phyloP scores from a whole-genome alignment of 1,140 invertebrate species.

The Globodera ellingtonae region DNA sequence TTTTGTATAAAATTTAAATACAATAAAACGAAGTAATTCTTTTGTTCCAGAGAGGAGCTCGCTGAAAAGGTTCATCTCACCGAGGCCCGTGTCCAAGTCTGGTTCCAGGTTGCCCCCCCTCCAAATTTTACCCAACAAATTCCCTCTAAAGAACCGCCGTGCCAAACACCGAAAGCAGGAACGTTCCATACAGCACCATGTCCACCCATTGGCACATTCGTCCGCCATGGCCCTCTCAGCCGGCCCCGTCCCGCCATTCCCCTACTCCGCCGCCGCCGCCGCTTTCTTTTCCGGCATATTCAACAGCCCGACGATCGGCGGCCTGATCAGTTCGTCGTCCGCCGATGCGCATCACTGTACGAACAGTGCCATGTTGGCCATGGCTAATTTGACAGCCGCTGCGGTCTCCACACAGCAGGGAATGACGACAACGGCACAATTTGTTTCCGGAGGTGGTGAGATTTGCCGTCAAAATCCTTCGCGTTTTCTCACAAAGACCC shows the following conservation, averaged over 20 bases:
- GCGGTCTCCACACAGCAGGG: not conserved
- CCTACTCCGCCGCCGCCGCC: not conserved
- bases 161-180: constrained; percentile 20
- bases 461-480: not conserved
- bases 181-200: constrained; percentile 13
- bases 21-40: too few species aligned
- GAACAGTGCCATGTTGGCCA: not conserved
- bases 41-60: constrained; percentile 81
- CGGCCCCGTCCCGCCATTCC: not conserved
- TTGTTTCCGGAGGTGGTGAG: not conserved
- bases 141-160: constrained; percentile 15
- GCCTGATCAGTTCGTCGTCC: not conserved
- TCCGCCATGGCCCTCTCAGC: constrained; percentile 7
- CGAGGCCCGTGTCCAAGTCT: constrained; percentile 93
- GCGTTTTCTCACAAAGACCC: not conserved
- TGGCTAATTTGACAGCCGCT: not conserved
- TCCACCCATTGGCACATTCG: constrained; percentile 14
- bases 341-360: not conserved
- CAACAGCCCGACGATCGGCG: not conserved
- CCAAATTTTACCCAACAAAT: not conserved
- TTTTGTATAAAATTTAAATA: too few species aligned
- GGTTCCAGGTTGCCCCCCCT: constrained; percentile 30
- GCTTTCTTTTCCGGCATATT: not conserved
- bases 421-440: not conserved
- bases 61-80: constrained; percentile 96